Base-by-base conservation (phyloP, 2,888 invertebrate species). In the Labia minor region DNA sequence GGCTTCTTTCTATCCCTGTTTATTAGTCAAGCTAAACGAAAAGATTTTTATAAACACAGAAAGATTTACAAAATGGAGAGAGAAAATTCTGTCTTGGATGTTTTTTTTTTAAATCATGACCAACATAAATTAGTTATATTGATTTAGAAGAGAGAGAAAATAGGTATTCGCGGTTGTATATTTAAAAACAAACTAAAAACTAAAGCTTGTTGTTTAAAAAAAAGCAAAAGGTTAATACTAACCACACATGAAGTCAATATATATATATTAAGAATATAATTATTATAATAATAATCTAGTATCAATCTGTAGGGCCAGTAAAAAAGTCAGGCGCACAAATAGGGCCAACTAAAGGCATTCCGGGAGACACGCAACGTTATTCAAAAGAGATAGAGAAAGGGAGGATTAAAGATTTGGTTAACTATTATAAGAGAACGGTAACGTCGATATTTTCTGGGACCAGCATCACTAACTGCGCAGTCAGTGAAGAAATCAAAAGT, bases 321-420 rank as follows among this genome's bases (percentile, higher is more conserved):
- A n/a, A n/a, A n/a, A 49, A 49, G 49, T 49, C 49, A 49, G 49
- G 49, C 49, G 49, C 49, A 49, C 49, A 49, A 14, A n/a, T 49
- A 49, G 49, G 49, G 49, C 49, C 49, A 49, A 10, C 49, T 49
- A 49, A 49, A 14, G 49, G 49, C 49, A 49, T 49, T 49, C 49
- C 49, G 49, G 14, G 16, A 49, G 6, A 49, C 49, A 49, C 49
- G 49, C 49, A 49, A n/a, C 49, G 16, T 14, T 49, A 49, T n/a
- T 49, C 49, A 49, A 33, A 16, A 49, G 14, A 16, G 49, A 33
- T 33, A 33, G n/a, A 14, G 49, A 49, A 16, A 10, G 6, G 14
- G 49, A 49, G 14, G 14, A 4, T 49, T 8, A n/a, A 16, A 49
- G 26, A 26, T 26, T 26, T 14, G 16, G 49, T 16, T 49, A 49